Percentiles rank a stretch among this genome's conserved stretches.
phyloP scores from a whole-genome alignment of 53 echinoderm and acorn worm genomes.

The Henricia sp. region DNA sequence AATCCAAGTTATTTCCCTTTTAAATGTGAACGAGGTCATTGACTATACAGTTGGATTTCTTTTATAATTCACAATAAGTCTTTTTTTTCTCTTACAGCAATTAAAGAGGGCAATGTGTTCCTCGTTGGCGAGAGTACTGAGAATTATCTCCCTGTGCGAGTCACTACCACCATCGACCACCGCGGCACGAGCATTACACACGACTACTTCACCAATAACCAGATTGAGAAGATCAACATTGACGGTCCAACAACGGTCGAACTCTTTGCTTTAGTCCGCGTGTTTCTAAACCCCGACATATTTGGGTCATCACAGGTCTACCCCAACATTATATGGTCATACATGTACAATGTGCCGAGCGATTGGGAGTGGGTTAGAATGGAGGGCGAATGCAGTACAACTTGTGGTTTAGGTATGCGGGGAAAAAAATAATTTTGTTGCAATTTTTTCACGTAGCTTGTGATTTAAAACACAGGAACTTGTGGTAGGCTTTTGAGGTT shows the following conservation, averaged over 20 bases:
- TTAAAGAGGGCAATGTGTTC: constrained; percentile 28
- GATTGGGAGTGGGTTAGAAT: constrained; percentile 54
- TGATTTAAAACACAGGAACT: background rate
- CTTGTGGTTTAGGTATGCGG: constrained; percentile 63
- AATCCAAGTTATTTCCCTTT: no score
- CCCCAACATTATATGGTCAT: constrained; percentile 42
- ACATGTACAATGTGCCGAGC: background rate
- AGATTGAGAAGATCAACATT: constrained; percentile 24
- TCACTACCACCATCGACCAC: background rate
- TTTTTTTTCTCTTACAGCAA: background rate
- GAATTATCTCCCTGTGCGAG: background rate
- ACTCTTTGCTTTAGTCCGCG: constrained; percentile 26
- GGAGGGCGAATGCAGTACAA: constrained; percentile 55
- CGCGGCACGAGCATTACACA: constrained; percentile 2
- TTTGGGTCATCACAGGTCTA: background rate
- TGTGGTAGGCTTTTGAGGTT: background rate
- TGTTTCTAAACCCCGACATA: constrained; percentile 2
- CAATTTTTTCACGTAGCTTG: no score
- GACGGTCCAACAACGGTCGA: constrained; percentile 42
- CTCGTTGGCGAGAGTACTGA: constrained; percentile 9
- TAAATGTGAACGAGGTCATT: no score
- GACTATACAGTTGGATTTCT: no score
- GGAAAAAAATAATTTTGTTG: no score
- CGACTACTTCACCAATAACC: background rate
- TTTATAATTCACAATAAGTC: no score